A percentile compares a stretch with the other conserved stretches of the same genome.
phyloP scores from a whole-genome alignment of 1,140 invertebrate genomes.

The Bombus haemorrhoidalis region DNA sequence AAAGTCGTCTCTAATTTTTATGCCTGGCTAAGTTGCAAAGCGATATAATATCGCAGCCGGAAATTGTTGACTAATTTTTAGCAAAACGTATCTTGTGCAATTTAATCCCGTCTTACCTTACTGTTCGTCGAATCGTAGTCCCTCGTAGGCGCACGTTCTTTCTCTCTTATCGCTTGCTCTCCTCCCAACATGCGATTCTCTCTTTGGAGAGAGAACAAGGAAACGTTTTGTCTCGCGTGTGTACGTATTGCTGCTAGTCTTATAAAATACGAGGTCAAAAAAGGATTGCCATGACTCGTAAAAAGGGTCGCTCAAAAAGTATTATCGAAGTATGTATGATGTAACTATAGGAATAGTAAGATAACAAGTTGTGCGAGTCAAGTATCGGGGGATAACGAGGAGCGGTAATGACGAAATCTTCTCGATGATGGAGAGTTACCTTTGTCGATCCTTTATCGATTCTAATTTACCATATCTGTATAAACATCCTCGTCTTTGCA shows the following conservation, averaged over 20 bases:
- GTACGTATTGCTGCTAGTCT: slow-evolving; percentile 48
- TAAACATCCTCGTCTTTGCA: background rate
- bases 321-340: slow-evolving; percentile 47
- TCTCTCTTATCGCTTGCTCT: background rate
- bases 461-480: too few relatives aligned
- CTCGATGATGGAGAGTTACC: background rate
- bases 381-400: background rate
- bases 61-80: background rate
- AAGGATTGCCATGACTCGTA: slow-evolving; percentile 37
- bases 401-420: slow-evolving; percentile 4
- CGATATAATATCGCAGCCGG: too few relatives aligned
- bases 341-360: slow-evolving; percentile 28
- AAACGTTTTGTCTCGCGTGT: slow-evolving; percentile 27
- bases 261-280: slow-evolving; percentile 37
- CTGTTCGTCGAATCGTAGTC: background rate
- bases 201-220: slow-evolving; percentile 12
- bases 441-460: background rate
- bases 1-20: background rate
- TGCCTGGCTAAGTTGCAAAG: background rate
- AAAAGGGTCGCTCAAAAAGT: slow-evolving; percentile 44
- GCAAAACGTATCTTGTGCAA: background rate
- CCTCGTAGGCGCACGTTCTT: background rate
- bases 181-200: background rate
- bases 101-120: slow-evolving; percentile 12
- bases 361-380: background rate